Evolutionary conservation across 2,797 vertebrate species (phyloP), one percentile per base, ranked within the genome.

Genomic region (Spinus pinus): DNA sequence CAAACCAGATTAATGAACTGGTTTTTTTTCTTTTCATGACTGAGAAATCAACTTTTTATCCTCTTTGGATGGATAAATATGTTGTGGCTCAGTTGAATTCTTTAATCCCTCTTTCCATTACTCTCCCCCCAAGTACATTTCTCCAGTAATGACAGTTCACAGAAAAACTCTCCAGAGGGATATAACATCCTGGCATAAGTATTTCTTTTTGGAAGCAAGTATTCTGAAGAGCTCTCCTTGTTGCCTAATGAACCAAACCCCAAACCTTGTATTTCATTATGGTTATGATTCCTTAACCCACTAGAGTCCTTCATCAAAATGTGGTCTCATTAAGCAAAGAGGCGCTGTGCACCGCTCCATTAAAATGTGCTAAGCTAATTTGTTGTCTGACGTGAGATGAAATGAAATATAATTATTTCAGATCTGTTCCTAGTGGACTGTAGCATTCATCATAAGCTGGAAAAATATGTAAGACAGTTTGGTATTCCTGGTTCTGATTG

Each of bases 221-320:
- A 81, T 96, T 86, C 88, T 81, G 72, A 98, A 97, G 81, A 96
- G 75, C 82, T 86, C 86, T 96, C 86, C 80, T 93, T 96, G 90
- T 95, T 97, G 94, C 97, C 95, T 98, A 98, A 98, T 97, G 97
- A 98, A 96, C 96, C 96, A 97, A 95, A 92, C 93, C 88, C 92
- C 78, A 97, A 97, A 96, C 75, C 95, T 94, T 97, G 94, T 94
- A 97, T 97, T 98, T 97, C 97, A 96, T 97, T 97, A 96, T 94
- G 93, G 69, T 96, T 98, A 93, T 95, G 91, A 96, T 97, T 97
- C 91, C 88, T 97, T 96, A 97, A 97, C 96, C 93, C 95, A 95
- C 93, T 94, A 92, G 93, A 97, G 92, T 97, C 86, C 97, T 92
- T 98, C 95, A 92, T 97, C 95, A 97, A 95, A 96, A 96, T 95